Base-by-base conservation (phyloP, 2,888 invertebrate species). In the Gastracanthus pulcherrimus region DNA sequence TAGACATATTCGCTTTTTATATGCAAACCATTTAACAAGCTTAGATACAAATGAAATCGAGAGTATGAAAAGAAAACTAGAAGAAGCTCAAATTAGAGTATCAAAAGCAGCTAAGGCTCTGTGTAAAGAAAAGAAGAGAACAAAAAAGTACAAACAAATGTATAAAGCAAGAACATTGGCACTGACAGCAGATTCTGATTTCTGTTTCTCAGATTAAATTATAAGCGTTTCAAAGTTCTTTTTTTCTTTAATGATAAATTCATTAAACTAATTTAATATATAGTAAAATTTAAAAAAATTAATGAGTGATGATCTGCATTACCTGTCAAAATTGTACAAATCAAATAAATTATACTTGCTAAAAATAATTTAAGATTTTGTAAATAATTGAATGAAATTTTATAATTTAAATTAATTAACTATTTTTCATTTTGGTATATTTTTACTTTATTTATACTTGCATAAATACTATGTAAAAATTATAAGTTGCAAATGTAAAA, bases 31-130 rank as follows among this genome's bases (percentile, higher is more conserved):
- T 79, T 87, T 97, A 2, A 94, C 95, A 70, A 96, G 96, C n/a
- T n/a, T n/a, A n/a, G n/a, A n/a, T 0, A 92, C 96, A 0, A 98
- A 98, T 89, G 97, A 98, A 87, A 90, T 95, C 75, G 95, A 96
- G 60, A 91, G 93, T 9, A 90, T 97, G 34, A 88, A 87, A 34
- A 84, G 84, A 51, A 81, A 88, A 58, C 23, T 87, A 16, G 74
- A 71, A 7, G 60, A 82, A 7, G 80, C 70, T 0, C 45, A 93
- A 34, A 9, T 16, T 2, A 76, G 11, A 62, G 2, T 6, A 1
- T n/a, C 1, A 23, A 26, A 51, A 19, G 9, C 72, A 9, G 9
- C 16, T 38, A 76, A 62, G 16, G 82, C 82, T 7, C 36, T 82
- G 6, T 13, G 1, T 1, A 71, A 76, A 60, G 19, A 79, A 16